A percentile compares a stretch with the other conserved stretches of the same genome.
phyloP scores from a whole-genome alignment of 1,140 invertebrate genomes.

The Hypothenemus hampei region DNA sequence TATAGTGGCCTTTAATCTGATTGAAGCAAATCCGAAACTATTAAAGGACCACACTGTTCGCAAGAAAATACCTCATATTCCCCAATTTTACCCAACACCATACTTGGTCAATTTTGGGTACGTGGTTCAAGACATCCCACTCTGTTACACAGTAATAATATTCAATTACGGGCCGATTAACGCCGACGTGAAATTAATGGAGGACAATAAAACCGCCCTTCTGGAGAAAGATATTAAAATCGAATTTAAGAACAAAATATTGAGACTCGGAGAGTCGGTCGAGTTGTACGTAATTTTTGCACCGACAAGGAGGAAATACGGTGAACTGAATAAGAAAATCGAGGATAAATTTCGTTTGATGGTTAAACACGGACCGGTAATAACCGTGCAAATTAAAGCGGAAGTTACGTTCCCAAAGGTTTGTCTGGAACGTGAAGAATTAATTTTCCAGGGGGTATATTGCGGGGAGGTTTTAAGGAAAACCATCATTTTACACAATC shows the following conservation, averaged over 20 bases:
- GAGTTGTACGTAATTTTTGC: constrained; percentile 38
- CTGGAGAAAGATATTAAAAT: constrained; percentile 35
- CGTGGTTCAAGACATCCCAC: constrained; percentile 39
- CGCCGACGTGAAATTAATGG: constrained; percentile 33
- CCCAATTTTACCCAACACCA: constrained; percentile 38
- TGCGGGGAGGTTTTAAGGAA: constrained; percentile 11
- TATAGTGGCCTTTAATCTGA: constrained; percentile 35
- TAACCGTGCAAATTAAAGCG: constrained; percentile 21
- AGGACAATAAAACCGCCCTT: constrained; percentile 10
- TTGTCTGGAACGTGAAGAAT: not conserved
- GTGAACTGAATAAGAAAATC: constrained; percentile 4
- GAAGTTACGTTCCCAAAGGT: constrained; percentile 16
- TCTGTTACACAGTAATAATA: constrained; percentile 35
- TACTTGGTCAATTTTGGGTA: constrained; percentile 46
- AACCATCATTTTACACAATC: constrained; percentile 1
- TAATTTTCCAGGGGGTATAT: constrained; percentile 10
- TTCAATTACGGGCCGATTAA: constrained; percentile 45
- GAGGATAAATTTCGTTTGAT: constrained; percentile 30
- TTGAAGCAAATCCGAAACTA: constrained; percentile 34
- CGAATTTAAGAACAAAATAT: constrained; percentile 31
- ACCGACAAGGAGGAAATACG: constrained; percentile 1
- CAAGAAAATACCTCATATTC: constrained; percentile 34
- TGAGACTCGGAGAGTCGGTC: constrained; percentile 35
- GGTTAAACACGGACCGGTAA: constrained; percentile 25
- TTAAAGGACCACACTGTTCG: constrained; percentile 27